phyloP scores from a whole-genome alignment of 2,888 invertebrate genomes.

The Plebejus argus region DNA sequence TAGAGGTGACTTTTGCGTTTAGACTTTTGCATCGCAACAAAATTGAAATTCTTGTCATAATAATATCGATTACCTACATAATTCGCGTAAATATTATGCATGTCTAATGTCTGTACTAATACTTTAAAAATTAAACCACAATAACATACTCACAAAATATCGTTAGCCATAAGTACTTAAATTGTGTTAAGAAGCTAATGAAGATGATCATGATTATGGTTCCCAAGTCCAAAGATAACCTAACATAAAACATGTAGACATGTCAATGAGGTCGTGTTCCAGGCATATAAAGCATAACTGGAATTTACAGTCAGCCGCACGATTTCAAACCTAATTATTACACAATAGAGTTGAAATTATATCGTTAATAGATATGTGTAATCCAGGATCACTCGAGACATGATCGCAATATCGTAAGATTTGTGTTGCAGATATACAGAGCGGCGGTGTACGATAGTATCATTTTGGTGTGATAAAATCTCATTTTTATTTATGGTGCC shows the following conservation, averaged over 20 bases:
- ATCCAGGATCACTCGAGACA: constrained; percentile 67
- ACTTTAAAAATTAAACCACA: no score
- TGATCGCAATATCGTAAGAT: constrained; percentile 53
- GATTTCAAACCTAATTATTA: constrained; percentile 36
- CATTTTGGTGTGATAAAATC: constrained; percentile 25
- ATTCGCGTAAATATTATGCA: no score
- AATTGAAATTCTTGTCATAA: no score
- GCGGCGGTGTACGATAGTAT: constrained; percentile 7
- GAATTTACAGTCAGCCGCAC: constrained; percentile 32
- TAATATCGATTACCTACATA: no score
- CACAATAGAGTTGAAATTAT: constrained; percentile 31
- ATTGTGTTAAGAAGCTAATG: no score
- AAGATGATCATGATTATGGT: constrained; percentile 5
- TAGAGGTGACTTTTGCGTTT: no score
- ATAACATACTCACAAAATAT: no score
- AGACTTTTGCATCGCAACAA: no score
- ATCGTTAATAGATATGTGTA: constrained; percentile 42
- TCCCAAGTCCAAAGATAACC: constrained; percentile 39
- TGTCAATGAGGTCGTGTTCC: constrained; percentile 55
- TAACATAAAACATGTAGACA: constrained; percentile 51
- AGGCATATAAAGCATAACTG: constrained; percentile 44
- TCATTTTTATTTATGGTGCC: neutral
- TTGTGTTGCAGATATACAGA: constrained; percentile 35
- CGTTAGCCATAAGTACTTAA: no score
- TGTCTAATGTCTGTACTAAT: no score